Evolutionary conservation across 30 jellyfish, hydroid and myxozoan species (phyloP).

Genomic region (Aurelia sp.): DNA sequence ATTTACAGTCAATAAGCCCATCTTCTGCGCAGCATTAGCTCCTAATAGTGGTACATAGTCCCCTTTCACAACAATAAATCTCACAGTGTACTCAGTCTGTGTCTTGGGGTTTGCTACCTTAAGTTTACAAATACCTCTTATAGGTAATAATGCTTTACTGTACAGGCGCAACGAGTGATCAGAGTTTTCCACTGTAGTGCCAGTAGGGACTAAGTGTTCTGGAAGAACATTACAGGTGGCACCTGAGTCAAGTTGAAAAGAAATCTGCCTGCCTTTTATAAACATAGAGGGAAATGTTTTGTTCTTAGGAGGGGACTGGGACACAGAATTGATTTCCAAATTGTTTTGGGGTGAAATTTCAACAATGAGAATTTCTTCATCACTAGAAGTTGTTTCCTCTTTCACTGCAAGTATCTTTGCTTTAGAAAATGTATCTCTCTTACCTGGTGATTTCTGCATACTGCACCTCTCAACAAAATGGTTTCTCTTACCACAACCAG

Average conservation of each 20-base stretch:
- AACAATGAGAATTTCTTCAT: not conserved
- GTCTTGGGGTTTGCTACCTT: constrained; percentile 10
- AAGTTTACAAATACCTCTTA: not conserved
- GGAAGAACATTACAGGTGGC: too few relatives aligned
- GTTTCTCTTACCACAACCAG: too few relatives aligned
- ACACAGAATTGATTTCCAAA: constrained; percentile 33
- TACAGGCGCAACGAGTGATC: constrained; percentile 26
- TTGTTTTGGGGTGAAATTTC: not conserved
- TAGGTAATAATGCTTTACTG: constrained; percentile 8
- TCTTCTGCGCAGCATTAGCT: not conserved
- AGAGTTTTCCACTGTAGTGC: not conserved
- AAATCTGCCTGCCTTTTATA: not conserved
- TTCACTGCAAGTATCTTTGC: too few relatives aligned
- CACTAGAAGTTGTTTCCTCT: too few relatives aligned
- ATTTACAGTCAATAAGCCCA: too few relatives aligned
- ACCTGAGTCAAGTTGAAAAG: too few relatives aligned
- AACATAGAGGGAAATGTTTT: not conserved
- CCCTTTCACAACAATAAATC: constrained; percentile 18
- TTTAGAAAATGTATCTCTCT: too few relatives aligned
- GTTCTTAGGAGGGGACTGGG: constrained; percentile 34
- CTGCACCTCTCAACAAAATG: too few relatives aligned
- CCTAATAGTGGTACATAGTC: constrained; percentile 13
- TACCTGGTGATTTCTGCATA: too few relatives aligned
- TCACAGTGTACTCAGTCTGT: not conserved
- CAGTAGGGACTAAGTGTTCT: too few relatives aligned